Evolutionary conservation across 1,140 invertebrate species (phyloP).

Genomic region (Heliconius congener): DNA sequence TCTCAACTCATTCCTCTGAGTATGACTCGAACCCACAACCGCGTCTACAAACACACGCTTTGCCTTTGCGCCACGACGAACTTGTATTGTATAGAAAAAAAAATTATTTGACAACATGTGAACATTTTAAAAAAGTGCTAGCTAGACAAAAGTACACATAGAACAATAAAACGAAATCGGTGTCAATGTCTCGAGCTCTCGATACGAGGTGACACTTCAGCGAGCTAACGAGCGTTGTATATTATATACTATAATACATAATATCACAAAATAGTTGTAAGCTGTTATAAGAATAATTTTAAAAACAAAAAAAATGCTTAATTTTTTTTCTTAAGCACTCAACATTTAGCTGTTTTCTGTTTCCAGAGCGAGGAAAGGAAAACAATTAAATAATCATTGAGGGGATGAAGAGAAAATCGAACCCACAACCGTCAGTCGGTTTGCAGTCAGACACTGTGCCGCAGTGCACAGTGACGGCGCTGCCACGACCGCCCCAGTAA

Average conservation of each 20-base stretch:
- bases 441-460: background rate
- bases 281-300: no score
- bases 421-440: background rate
- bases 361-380: background rate
- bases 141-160: conserved; percentile 14
- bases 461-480: no score
- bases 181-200: conserved; percentile 32
- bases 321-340: background rate
- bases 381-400: background rate
- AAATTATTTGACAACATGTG: background rate
- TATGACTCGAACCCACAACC: no score
- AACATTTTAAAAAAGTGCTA: background rate
- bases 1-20: no score
- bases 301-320: no score
- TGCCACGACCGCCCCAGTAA: background rate
- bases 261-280: no score
- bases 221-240: conserved; percentile 18
- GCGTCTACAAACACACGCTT: no score
- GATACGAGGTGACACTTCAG: conserved; percentile 19
- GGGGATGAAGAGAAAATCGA: background rate
- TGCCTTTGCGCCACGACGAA: no score
- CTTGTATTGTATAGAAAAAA: background rate
- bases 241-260: conserved; percentile 3
- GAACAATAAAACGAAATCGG: conserved; percentile 31
- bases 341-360: background rate